Base-by-base conservation (phyloP, 2,888 invertebrate genomes). In the Epistrophe eligans region DNA sequence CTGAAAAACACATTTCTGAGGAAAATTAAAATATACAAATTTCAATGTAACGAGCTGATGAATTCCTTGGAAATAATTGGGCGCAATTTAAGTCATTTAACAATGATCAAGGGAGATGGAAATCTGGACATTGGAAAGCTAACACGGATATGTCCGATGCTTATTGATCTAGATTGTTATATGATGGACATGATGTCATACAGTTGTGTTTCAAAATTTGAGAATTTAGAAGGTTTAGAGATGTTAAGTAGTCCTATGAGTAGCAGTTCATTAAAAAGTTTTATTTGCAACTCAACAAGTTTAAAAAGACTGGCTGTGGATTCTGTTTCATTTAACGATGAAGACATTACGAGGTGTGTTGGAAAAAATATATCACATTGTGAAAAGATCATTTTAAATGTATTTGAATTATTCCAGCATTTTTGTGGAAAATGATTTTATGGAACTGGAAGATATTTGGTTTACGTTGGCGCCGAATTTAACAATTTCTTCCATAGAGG, bases 401-500 rank as follows among this genome's bases (percentile, higher is more conserved):
- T 58, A 52, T 28, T 50, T 24, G n/a, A 71, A 60, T 77, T 45
- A 38, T 89, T 94, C 89, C 93, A 95, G 96, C 90, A 94, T 96
- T 91, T 94, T 96, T 88, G 94, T 95, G 19, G 95, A 95, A 67
- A 94, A 95, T 91, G 94, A 95, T 89, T 95, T 96, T 90, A 93
- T 94, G 43, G 92, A 94, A 82, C 92, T 96, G 55, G 96, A 96
- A 93, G 95, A 95, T 80, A 93, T 96, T 77, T 95, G 96, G 95
- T 95, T 96, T 89, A 95, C 95, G 2, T 94, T 95, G 90, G 96
- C 96, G 0, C 95, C 95, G 10, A 94, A 95, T 66, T 92, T 96
- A 38, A 95, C 96, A 0, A 91, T 93, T 6, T 94, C 94, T 72
- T 94, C 95, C 0, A 95, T 96, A 58, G 95, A 96, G 90, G 93